phyloP scores from a whole-genome alignment of 2,888 invertebrate genomes.

The Subacronicta megacephala region DNA sequence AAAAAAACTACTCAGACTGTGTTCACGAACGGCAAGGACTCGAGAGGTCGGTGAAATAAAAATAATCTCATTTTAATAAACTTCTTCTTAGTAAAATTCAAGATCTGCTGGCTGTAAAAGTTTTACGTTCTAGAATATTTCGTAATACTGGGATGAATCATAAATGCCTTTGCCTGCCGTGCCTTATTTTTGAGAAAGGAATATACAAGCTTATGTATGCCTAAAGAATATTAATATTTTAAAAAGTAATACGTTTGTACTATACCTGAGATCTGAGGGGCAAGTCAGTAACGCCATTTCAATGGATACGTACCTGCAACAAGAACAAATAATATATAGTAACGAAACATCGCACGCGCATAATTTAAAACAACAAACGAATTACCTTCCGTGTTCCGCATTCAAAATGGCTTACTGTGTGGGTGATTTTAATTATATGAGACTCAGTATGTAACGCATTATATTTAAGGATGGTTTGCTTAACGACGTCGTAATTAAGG shows the following conservation, averaged over 20 bases:
- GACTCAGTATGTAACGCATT: constrained; percentile 2
- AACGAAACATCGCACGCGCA: constrained; percentile 35
- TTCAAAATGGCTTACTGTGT: constrained; percentile 33
- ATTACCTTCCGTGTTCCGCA: constrained; percentile 48
- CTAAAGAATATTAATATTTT: constrained; percentile 6
- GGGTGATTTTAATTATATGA: constrained; percentile 34
- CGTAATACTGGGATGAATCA: constrained; percentile 9
- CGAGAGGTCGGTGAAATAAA: constrained; percentile 32
- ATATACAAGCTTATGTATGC: constrained; percentile 1
- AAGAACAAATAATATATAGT: constrained; percentile 54
- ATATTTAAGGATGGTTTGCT: constrained; percentile 1
- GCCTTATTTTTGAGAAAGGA: constrained; percentile 4
- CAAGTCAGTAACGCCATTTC: constrained; percentile 45
- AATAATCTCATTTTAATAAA: constrained; percentile 34
- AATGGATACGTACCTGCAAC: constrained; percentile 72
- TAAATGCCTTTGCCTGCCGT: constrained; percentile 7
- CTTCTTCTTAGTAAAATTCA: constrained; percentile 26
- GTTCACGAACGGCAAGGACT: constrained; percentile 41
- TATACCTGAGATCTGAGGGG: constrained; percentile 44
- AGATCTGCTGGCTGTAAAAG: constrained; percentile 29
- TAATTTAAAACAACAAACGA: constrained; percentile 28
- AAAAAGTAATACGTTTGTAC: constrained; percentile 23
- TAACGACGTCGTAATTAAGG: not conserved
- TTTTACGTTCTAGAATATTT: constrained; percentile 15
- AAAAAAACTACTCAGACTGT: constrained; percentile 26